A percentile compares a stretch with the other conserved stretches of the same genome.
These are phyloP conservation scores for Mesocricetus auratus DNA, from an alignment of 2,113 vertebrate species.

Conservation along the genomic window DNA sequence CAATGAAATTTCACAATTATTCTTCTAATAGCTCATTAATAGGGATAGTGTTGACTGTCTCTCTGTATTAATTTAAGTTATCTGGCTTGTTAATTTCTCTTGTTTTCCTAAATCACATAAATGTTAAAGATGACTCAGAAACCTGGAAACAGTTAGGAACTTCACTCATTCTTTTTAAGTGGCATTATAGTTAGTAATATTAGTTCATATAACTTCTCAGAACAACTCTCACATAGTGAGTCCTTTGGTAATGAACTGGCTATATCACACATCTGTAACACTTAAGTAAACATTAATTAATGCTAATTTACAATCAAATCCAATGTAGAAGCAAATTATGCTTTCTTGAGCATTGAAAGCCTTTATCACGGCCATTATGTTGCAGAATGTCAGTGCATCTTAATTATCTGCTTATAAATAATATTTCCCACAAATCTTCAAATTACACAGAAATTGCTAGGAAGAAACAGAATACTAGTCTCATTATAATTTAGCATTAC, in stretches of 20 bases:
- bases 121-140: constrained; percentile 81
- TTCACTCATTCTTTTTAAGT: constrained; percentile 78
- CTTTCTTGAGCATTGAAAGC: constrained; percentile 75
- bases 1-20: constrained; percentile 75
- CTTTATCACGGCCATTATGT: constrained; percentile 66
- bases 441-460: constrained; percentile 39
- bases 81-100: constrained; percentile 60
- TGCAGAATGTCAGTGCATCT: constrained; percentile 72
- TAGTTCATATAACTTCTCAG: constrained; percentile 74
- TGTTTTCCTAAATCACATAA: constrained; percentile 75
- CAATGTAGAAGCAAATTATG: constrained; percentile 79
- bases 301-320: constrained; percentile 83
- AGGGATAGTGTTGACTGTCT: constrained; percentile 63
- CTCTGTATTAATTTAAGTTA: constrained; percentile 69
- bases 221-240: constrained; percentile 76
- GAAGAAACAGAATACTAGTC: constrained; percentile 4
- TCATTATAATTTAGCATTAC: constrained; percentile 48
- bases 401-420: constrained; percentile 80
- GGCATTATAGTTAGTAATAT: constrained; percentile 73
- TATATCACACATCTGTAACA: constrained; percentile 76
- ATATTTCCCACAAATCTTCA: constrained; percentile 64
- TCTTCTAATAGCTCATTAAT: constrained; percentile 75
- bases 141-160: constrained; percentile 72
- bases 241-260: constrained; percentile 74
- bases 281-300: constrained; percentile 83